Conservation (phyloP, 1,140 invertebrate species). For the Acromyrmex echinatior region DNA sequence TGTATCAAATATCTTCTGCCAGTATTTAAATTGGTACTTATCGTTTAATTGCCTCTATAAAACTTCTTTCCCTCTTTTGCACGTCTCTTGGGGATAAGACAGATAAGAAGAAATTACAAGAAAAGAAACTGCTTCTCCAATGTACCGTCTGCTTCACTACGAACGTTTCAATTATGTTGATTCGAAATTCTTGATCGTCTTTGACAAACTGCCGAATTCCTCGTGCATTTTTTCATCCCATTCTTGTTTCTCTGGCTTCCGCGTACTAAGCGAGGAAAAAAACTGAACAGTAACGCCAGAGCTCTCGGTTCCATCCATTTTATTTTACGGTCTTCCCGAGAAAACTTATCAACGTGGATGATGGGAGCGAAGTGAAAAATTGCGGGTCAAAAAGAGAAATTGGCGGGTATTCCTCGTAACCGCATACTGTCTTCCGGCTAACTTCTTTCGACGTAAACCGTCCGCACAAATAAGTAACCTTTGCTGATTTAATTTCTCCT, state of each 20-base stretch:
- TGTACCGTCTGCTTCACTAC: not conserved
- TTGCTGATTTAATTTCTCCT: constrained; percentile 47
- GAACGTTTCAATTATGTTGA: constrained; percentile 38
- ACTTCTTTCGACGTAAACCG: constrained; percentile 45
- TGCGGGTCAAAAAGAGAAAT: constrained; percentile 63
- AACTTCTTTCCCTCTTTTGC: constrained; percentile 29
- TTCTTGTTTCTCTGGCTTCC: constrained; percentile 20
- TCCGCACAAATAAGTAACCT: constrained; percentile 42
- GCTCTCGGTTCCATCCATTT: constrained; percentile 53
- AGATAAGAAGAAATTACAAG: constrained; percentile 3
- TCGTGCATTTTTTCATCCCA: constrained; percentile 36
- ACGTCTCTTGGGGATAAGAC: not conserved
- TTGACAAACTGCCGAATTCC: constrained; percentile 47
- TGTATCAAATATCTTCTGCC: constrained; percentile 38
- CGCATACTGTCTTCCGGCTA: constrained; percentile 42
- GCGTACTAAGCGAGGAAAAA: constrained; percentile 12
- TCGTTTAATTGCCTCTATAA: constrained; percentile 54
- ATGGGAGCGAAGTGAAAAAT: constrained; percentile 63
- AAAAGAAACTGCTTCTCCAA: not conserved
- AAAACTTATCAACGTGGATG: constrained; percentile 63
- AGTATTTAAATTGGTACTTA: constrained; percentile 54
- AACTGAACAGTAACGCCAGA: constrained; percentile 39
- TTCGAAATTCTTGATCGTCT: constrained; percentile 27
- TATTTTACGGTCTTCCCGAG: constrained; percentile 57
- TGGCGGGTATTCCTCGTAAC: constrained; percentile 51